A percentile compares a stretch with the other conserved stretches of the same genome.
Evolutionary conservation across 2,888 invertebrate genomes (phyloP).

Genomic region (Agrochola litura): DNA sequence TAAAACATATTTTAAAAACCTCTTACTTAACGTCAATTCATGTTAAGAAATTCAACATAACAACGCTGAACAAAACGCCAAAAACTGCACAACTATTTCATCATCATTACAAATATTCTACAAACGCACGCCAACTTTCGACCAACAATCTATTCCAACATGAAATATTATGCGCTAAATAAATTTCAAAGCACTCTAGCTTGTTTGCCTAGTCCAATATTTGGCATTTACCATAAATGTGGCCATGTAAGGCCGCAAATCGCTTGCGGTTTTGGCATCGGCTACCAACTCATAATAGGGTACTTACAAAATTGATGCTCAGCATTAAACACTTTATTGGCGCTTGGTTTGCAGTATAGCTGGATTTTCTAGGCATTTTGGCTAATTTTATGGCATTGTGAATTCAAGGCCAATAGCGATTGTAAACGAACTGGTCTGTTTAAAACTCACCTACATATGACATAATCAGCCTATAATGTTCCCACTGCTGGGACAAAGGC

Average conservation of each 20-base stretch:
- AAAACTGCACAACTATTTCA: neutral
- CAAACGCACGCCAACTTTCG: slow-evolving; percentile 40
- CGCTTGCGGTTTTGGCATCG: slow-evolving; percentile 69
- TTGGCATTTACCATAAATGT: slow-evolving; percentile 67
- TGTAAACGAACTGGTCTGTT: neutral
- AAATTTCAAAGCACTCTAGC: slow-evolving; percentile 65
- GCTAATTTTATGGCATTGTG: slow-evolving; percentile 14
- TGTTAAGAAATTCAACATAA: neutral
- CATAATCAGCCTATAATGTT: too few species aligned
- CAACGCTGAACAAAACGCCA: neutral
- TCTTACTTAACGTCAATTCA: neutral
- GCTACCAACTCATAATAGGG: slow-evolving; percentile 60
- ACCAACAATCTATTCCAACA: slow-evolving; percentile 52
- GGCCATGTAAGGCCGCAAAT: slow-evolving; percentile 66
- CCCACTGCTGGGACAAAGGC: too few species aligned
- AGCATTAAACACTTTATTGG: slow-evolving; percentile 59
- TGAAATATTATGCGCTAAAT: slow-evolving; percentile 64
- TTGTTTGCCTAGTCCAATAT: slow-evolving; percentile 58
- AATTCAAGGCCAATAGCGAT: neutral
- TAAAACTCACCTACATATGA: too few species aligned
- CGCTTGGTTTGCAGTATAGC: slow-evolving; percentile 30
- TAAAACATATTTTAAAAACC: too few species aligned
- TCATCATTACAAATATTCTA: slow-evolving; percentile 14
- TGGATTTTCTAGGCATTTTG: slow-evolving; percentile 27
- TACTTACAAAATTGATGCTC: slow-evolving; percentile 63